These are phyloP conservation scores for Clusia tigrina DNA, from an alignment of 2,888 invertebrate species.

Conservation along the genomic window DNA sequence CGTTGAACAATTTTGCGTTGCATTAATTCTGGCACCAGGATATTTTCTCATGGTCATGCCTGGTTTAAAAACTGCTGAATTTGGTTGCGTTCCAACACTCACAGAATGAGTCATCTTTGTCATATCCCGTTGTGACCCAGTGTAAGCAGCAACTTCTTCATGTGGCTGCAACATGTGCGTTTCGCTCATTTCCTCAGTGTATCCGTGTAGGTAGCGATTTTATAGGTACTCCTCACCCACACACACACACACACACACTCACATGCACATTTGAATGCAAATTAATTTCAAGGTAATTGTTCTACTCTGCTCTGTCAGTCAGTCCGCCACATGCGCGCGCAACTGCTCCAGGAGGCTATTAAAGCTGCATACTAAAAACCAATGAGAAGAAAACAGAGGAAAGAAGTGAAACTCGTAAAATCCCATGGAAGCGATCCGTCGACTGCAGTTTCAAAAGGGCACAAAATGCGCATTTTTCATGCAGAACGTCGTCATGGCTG, in stretches of 20 bases:
- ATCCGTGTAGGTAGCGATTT: not conserved
- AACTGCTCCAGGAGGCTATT: constrained; percentile 42
- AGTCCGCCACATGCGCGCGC: not conserved
- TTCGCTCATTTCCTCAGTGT: no score
- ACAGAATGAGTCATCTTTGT: no score
- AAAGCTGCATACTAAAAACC: constrained; percentile 56
- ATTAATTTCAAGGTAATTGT: not conserved
- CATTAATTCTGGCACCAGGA: no score
- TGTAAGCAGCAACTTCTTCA: no score
- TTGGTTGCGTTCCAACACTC: no score
- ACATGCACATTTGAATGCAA: not conserved
- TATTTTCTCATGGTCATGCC: no score
- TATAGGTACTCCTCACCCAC: not conserved
- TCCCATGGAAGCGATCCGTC: no score
- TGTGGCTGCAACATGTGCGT: no score
- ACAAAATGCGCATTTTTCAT: not conserved
- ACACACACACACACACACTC: not conserved
- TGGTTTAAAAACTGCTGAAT: no score
- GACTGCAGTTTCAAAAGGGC: not conserved
- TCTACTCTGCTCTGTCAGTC: not conserved
- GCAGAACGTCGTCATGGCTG: constrained; percentile 5
- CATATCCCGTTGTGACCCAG: no score
- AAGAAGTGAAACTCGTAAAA: not conserved
- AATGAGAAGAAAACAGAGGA: constrained; percentile 24
- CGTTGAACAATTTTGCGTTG: no score